Evolutionary conservation across 1,140 invertebrate genomes (phyloP), one percentile per base, ranked within the genome.

Genomic region (Nephila pilipes): DNA sequence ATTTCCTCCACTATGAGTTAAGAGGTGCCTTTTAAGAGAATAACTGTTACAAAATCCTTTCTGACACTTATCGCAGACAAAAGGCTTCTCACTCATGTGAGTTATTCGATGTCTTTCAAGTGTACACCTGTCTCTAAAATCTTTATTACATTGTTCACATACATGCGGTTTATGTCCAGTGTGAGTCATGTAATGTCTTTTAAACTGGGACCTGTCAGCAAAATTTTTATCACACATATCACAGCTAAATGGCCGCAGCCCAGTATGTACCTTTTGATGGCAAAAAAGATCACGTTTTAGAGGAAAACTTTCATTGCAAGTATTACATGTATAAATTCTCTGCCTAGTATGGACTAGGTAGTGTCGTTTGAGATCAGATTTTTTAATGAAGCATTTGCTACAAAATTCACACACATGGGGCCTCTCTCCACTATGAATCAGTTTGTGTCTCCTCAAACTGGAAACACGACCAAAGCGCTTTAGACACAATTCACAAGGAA

Each of bases 311-410:
- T 80, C 20, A 5, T 80, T 20, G 29, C 79, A 80, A 20, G 32
- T 32, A 20, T 80, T 32, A 80, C 79, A 80, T 16, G n/a, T 20
- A 20, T 80, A 32, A 38, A 32, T 20, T 38, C 32, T 80, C 32
- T 36, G 22, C 25, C 79, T 32, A 38, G 79, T 80, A 29, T 80
- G 79, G 2, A 80, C 18, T 20, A 80, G 36, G 20, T 20, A 20
- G 36, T 80, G 79, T 22, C 22, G n/a, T 38, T 36, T 80, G 20
- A 80, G 36, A 38, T 38, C 36, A 6, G 29, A 29, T 32, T 80
- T 80, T n/a, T 69, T 69, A 90, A 95, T 95, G 95, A 96, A 96
- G 29, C 95, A 95, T 94, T 96, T 96, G 55, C 95, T 94, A 94
- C 96, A 97, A 1, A n/a, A 87, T 25, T 87, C 38, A 55, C 25